phyloP scores from a whole-genome alignment of 2,113 vertebrate species.

The Silurus meridionalis region DNA sequence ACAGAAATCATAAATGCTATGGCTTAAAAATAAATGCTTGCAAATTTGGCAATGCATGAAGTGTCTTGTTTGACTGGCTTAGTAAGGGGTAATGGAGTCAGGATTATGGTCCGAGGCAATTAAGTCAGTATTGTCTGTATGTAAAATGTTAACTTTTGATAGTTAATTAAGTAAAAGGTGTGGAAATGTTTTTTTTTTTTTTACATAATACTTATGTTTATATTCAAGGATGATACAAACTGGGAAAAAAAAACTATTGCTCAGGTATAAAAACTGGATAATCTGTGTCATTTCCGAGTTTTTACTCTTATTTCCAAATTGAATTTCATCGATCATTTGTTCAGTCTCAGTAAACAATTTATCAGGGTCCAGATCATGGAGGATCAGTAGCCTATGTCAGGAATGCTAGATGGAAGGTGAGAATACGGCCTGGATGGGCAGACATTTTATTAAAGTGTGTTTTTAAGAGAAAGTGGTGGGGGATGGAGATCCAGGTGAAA shows the following conservation, averaged over 20 bases:
- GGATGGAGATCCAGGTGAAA: background rate
- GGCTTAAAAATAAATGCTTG: background rate
- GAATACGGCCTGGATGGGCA: background rate
- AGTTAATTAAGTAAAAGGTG: no score
- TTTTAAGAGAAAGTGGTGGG: background rate
- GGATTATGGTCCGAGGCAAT: constrained; percentile 15
- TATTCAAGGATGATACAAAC: background rate
- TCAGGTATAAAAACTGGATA: background rate
- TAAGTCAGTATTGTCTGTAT: background rate
- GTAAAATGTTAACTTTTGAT: background rate
- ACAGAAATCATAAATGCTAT: background rate
- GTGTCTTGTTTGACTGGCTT: background rate
- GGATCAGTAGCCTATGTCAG: background rate
- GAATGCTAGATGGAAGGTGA: background rate
- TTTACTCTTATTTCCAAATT: background rate
- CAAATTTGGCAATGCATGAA: background rate
- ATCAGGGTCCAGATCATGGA: background rate
- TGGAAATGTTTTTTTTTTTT: background rate
- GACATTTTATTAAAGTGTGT: background rate
- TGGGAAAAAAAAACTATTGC: background rate
- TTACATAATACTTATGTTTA: background rate
- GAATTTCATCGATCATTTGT: background rate
- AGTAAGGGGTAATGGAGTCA: background rate
- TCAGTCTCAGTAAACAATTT: background rate
- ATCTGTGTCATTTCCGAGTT: background rate